phyloP scores from a whole-genome alignment of 2,797 vertebrate species.

The Helostoma temminkii region DNA sequence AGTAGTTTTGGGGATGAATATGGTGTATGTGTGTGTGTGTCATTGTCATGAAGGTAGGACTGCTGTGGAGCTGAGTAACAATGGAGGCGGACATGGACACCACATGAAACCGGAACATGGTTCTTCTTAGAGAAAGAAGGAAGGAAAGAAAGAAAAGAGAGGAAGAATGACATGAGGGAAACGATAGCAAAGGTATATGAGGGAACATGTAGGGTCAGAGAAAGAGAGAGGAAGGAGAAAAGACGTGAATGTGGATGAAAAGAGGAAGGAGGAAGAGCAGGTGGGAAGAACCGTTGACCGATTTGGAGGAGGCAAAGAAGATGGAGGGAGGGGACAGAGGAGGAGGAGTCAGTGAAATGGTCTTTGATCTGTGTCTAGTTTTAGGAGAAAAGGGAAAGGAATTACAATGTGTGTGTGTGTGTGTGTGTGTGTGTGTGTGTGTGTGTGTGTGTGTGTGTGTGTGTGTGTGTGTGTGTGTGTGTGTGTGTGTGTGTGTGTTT shows the following conservation, averaged over 20 bases:
- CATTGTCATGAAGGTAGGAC: conserved; percentile 45
- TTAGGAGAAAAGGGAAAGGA: conserved; percentile 59
- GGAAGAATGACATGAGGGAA: not conserved
- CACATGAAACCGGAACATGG: conserved; percentile 77
- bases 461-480: conserved; percentile 17
- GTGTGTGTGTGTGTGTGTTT: conserved; percentile 30
- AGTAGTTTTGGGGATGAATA: conserved; percentile 42
- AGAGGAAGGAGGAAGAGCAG: not conserved
- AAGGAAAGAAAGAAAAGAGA: conserved; percentile 7
- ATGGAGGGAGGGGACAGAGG: conserved; percentile 59
- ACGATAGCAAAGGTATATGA: not conserved
- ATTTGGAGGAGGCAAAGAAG: conserved; percentile 47
- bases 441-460: not conserved
- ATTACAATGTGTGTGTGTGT: conserved; percentile 57
- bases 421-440: conserved; percentile 12
- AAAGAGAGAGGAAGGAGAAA: not conserved
- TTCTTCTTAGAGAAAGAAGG: conserved; percentile 31
- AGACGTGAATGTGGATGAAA: not conserved
- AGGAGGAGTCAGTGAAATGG: conserved; percentile 55
- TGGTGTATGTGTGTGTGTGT: conserved; percentile 31
- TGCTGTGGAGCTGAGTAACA: conserved; percentile 66
- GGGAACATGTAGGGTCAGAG: not conserved
- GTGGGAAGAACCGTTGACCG: conserved; percentile 28
- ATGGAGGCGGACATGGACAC: conserved; percentile 73
- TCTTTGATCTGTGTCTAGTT: conserved; percentile 76